phyloP scores from a whole-genome alignment of 2,888 invertebrate species.

The Drosophila peninsularis region DNA sequence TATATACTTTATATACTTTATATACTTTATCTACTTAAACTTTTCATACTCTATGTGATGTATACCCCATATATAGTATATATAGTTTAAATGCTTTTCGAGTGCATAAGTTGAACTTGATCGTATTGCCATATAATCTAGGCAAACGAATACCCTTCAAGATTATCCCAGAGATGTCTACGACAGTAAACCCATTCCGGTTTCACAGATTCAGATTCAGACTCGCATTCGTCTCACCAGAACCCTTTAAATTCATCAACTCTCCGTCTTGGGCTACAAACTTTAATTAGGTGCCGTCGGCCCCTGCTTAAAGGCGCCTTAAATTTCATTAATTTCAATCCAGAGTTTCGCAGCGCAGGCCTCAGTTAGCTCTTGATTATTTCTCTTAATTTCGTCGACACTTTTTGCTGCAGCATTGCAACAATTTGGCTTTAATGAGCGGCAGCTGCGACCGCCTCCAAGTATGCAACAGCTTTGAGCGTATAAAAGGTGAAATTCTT shows the following conservation, averaged over 20 bases:
- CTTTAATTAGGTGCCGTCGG: background rate
- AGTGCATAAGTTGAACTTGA: no score
- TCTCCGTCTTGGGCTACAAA: background rate
- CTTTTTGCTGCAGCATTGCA: conserved; percentile 34
- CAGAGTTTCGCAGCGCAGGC: no score
- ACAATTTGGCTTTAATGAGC: conserved; percentile 50
- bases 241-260: background rate
- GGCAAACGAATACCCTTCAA: no score
- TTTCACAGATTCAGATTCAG: background rate
- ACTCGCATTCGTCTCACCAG: background rate
- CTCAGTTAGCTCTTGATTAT: background rate
- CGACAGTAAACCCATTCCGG: background rate
- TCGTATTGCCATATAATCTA: no score
- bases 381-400: background rate
- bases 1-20: no score
- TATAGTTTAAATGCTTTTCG: no score
- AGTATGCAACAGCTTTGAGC: conserved; percentile 45
- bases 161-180: background rate
- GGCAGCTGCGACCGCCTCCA: conserved; percentile 23
- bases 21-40: no score
- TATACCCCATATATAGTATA: no score
- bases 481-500: conserved; percentile 55
- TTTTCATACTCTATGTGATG: no score
- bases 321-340: background rate
- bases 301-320: background rate